Base-by-base conservation (phyloP, 2,888 invertebrate species). In the Xestia rhomboidea region DNA sequence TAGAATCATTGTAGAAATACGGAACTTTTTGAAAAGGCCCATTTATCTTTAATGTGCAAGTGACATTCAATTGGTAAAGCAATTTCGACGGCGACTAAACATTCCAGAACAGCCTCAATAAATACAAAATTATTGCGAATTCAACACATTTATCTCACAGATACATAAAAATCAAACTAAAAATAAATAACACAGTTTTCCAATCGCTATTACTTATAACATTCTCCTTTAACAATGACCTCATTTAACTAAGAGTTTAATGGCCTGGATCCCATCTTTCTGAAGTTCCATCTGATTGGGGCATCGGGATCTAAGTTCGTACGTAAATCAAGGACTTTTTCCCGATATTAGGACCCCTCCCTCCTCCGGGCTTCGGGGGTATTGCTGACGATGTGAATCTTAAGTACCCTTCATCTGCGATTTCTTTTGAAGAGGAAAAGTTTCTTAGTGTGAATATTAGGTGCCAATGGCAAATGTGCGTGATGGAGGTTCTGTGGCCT, bases 241-340 rank as follows among this genome's bases (percentile, higher is more conserved):
- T 82, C 75, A 49, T 81, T 77, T 74, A 71, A 64, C 46, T 74
- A 62, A 77, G 60, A 77, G 67, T 74, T 68, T 76, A 85, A 85
- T 74, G 73, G 57, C 51, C 62, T 34, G 38, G 60, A 64, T 72
- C 77, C 27, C 11, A 60, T 75, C 72, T 77, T 63, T 51, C 38
- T 71, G n/a, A 77, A 81, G 71, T 85, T 77, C 54, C 71, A 87
- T 87, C 86, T 77, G 87, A 87, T 85, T 76, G 27, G 68, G 24
- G 57, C 57, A 66, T 68, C 38, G 27, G 67, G 75, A 77, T 76
- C 77, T 69, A 82, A 86, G 75, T 85, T 87, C 54, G n/a, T 51
- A 70, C 88, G 73, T 87, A 87, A 87, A 87, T 87, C 86, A 85
- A 73, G 69, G 79, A 76, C 74, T 77, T 87, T 77, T 87, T 79